These are phyloP conservation scores for Mustela lutreola DNA, from an alignment of 2,113 vertebrate genomes.

Conservation along the genomic window DNA sequence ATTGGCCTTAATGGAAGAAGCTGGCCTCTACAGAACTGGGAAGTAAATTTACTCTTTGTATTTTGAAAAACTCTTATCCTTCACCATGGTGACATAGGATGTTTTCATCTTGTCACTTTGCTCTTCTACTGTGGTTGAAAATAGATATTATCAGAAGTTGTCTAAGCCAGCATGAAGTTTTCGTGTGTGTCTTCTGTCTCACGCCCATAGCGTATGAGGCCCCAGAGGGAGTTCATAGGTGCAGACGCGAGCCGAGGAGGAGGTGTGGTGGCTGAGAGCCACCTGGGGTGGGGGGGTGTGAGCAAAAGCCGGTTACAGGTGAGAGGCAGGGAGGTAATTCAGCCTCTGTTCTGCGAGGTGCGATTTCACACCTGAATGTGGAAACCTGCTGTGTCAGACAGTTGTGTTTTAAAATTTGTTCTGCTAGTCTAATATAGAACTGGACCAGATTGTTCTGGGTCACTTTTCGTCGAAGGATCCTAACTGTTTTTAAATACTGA, in stretches of 20 bases:
- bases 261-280: conserved; percentile 42
- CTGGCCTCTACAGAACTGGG: conserved; percentile 21
- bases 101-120: conserved; percentile 58
- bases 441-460: conserved; percentile 57
- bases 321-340: conserved; percentile 72
- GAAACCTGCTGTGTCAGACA: conserved; percentile 67
- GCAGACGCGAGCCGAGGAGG: conserved; percentile 68
- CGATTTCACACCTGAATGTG: conserved; percentile 76
- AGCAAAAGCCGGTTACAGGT: conserved; percentile 73
- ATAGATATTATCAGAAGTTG: conserved; percentile 50
- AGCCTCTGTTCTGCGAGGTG: conserved; percentile 59
- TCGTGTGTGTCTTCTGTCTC: conserved; percentile 58
- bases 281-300: conserved; percentile 23
- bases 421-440: conserved; percentile 62
- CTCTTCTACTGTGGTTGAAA: conserved; percentile 32
- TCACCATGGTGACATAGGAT: neutral
- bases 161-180: conserved; percentile 60
- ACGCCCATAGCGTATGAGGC: conserved; percentile 2
- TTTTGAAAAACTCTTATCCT: conserved; percentile 38
- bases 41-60: conserved; percentile 52
- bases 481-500: conserved; percentile 53
- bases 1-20: conserved; percentile 66
- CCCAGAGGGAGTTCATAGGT: conserved; percentile 64
- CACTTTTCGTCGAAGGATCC: conserved; percentile 46
- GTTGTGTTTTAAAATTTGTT: conserved; percentile 70